Base-by-base conservation (phyloP, 2,888 invertebrate species). In the Oscheius sp. region DNA sequence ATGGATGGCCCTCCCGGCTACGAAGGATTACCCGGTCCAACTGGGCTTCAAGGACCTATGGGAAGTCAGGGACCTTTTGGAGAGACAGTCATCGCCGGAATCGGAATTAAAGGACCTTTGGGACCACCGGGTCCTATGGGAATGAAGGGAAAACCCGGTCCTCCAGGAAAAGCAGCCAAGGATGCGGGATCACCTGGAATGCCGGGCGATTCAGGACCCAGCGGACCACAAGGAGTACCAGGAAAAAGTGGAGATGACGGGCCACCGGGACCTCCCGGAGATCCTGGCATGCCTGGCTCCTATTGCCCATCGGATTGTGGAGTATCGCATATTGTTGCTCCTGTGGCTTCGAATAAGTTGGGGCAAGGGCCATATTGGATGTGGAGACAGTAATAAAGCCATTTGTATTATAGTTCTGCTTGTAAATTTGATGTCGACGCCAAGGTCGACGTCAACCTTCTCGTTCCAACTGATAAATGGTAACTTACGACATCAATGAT, bases 401-500 rank as follows among this genome's bases (percentile, higher is more conserved):
- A 49, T 56, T 56, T 25, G 5, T 12, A 56, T 56, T n/a, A n/a
- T n/a, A n/a, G n/a, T n/a, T n/a, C n/a, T n/a, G n/a, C n/a, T n/a
- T n/a, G n/a, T n/a, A n/a, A n/a, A n/a, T n/a, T n/a, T n/a, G n/a
- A n/a, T n/a, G n/a, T n/a, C n/a, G n/a, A n/a, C n/a, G n/a, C n/a
- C n/a, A n/a, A n/a, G n/a, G n/a, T n/a, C n/a, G n/a, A n/a, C 7
- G 3, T 29, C 2, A 58, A 58, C 12, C n/a, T n/a, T n/a, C n/a
- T n/a, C n/a, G n/a, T n/a, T n/a, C n/a, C n/a, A n/a, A n/a, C n/a
- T n/a, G n/a, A n/a, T n/a, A n/a, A n/a, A n/a, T n/a, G 2, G 18
- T 45, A 13, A 80, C 84, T 77, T 59, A 88, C 88, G 56, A 88
- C 86, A 79, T 88, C 88, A 53, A 88, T 88, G 21, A 88, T 84